Base-by-base conservation (phyloP, 2,888 invertebrate genomes). In the Chaetogeoica ovagalla region DNA sequence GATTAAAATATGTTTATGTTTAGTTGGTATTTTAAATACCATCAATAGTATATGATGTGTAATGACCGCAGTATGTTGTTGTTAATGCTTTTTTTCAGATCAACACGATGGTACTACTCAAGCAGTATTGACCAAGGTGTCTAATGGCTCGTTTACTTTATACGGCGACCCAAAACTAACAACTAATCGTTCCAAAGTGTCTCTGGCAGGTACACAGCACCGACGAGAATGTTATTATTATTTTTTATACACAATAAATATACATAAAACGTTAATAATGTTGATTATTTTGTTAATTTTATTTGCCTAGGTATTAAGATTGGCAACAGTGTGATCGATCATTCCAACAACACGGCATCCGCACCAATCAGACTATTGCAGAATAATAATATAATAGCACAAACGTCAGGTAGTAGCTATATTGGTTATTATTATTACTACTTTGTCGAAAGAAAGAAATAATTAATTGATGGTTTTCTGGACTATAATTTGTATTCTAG, bases 71-170 rank as follows among this genome's bases (percentile, higher is more conserved):
- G 19, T 63, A 6, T 19, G 30, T 30, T 30, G 30, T 30, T 30
- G 30, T 39, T 8, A 3, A 17, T 8, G n/a, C 13, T 30, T 23
- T 60, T 37, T 63, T 71, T 71, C 43, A 79, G 79, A 79, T 71
- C 79, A 79, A 79, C 79, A 79, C 13, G 70, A 79, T 39, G 79
- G 71, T 52, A 65, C 71, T 70, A 79, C 79, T 71, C 79, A 79
- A 15, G 79, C 79, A 55, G 79, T 79, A 57, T 70, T 79, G 52
- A 79, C 79, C 39, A 79, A 79, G 70, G 79, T 79, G n/a, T 71
- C 79, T 6, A 79, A 79, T 71, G 79, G 79, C 15, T 79, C 79
- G 15, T 79, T 79, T 71, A 79, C 79, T 55, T 79, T 79, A 65
- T 79, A 79, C 5, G 79, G 79, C 9, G 79, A 79, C 71, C 79